These are phyloP conservation scores for Diachasma alloeum DNA, from an alignment of 1,140 invertebrate genomes.

Conservation along the genomic window DNA sequence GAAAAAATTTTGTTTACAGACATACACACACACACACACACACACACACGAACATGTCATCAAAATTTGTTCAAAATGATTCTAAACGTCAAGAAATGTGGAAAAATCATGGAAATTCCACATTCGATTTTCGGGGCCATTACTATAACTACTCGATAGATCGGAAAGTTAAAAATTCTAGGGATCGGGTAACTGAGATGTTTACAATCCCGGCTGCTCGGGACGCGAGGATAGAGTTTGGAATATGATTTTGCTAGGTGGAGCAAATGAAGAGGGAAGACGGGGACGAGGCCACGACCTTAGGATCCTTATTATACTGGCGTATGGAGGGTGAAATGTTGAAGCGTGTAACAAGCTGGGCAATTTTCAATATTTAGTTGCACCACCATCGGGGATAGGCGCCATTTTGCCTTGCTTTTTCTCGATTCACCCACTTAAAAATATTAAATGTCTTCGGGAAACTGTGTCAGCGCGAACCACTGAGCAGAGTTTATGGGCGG, in stretches of 20 bases:
- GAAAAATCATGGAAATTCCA: no score
- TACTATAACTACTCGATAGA: no score
- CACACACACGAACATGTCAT: no score
- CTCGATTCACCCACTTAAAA: background rate
- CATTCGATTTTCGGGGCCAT: no score
- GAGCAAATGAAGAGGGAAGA: no score
- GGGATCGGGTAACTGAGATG: constrained; percentile 11
- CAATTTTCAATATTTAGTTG: constrained; percentile 36
- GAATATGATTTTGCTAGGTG: background rate
- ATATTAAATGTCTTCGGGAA: constrained; percentile 29
- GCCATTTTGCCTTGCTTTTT: background rate
- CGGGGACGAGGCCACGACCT: constrained; percentile 12
- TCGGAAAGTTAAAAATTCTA: no score
- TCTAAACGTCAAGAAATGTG: no score
- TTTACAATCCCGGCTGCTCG: background rate
- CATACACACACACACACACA: no score
- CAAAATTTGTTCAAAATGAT: no score
- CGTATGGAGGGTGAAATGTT: constrained; percentile 1
- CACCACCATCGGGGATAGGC: constrained; percentile 19
- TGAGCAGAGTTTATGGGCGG: constrained; percentile 12
- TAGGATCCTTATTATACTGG: background rate
- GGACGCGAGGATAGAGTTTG: background rate
- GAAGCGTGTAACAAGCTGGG: constrained; percentile 26
- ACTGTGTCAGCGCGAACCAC: constrained; percentile 24
- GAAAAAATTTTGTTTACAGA: no score